Evolutionary conservation across 2,797 vertebrate species (phyloP), one percentile per base, ranked within the genome.

Genomic region (Zalophus californianus): DNA sequence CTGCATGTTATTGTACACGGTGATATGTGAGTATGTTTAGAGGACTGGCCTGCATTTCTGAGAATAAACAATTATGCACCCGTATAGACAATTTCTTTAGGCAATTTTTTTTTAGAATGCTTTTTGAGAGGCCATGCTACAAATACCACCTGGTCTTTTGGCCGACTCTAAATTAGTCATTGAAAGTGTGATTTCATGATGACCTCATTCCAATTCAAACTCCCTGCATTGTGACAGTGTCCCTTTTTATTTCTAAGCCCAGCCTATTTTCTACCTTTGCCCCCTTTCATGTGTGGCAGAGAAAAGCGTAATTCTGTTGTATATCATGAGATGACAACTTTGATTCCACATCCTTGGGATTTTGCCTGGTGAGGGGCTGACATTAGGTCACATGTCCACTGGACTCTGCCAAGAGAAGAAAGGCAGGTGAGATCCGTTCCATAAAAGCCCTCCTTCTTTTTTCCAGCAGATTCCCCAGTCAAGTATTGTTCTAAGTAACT

Each of bases 251-350:
- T 94, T 86, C 75, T 86, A 93, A 94, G n/a, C 32, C 29, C 64
- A 84, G 82, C 48, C 21, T 89, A 23, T 84, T 91, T 90, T 88
- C 48, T 48, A 95, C 90, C 87, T 97, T 95, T 97, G 62, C 64
- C 66, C 60, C 44, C 68, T 97, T 94, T 96, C 91, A 84, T 86
- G 86, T 97, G 93, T 94, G 80, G 90, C 94, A 93, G 93, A 94
- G 80, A 84, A 78, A 94, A 90, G 73, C 79, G 29, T 93, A 97
- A 96, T 96, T 97, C 32, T 90, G 82, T 95, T 91, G 83, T 89
- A 41, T 44, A 68, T 97, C 66, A 38, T 62, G 87, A 8, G 64
- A 88, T 97, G 90, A 92, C 90, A 94, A 86, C 90, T 96, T 94
- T 68, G 90, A 97, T 85, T 95, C 92, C 48, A 20, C 12, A 68